A percentile compares a stretch with the other conserved stretches of the same genome.
Evolutionary conservation across 92 coral and sea anemone genomes (phyloP).

Genomic region (Umimayanthus kanabou): DNA sequence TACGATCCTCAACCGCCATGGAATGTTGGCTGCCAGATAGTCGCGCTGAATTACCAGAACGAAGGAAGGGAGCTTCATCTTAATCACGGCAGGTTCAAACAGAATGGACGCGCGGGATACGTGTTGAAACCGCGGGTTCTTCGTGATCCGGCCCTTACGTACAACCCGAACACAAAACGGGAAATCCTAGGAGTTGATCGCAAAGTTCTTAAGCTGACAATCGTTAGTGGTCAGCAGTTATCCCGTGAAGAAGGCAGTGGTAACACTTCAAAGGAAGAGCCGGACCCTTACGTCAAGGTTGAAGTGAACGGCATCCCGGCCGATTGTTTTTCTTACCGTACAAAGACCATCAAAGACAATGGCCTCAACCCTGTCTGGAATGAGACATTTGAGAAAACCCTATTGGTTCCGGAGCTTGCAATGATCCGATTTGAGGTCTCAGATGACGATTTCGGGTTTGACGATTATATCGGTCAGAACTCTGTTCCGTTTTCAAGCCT

Average conservation of each 20-base stretch:
- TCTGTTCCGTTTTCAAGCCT: slow-evolving; percentile 65
- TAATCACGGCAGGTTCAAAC: slow-evolving; percentile 74
- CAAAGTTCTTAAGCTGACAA: slow-evolving; percentile 47
- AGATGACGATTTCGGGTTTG: slow-evolving; percentile 69
- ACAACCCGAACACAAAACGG: slow-evolving; percentile 41
- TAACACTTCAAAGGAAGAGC: slow-evolving; percentile 13
- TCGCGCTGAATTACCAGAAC: slow-evolving; percentile 78
- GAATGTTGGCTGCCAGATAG: slow-evolving; percentile 84
- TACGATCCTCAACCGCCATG: slow-evolving; percentile 66
- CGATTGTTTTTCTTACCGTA: slow-evolving; percentile 49
- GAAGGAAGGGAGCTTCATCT: slow-evolving; percentile 55
- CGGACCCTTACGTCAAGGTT: slow-evolving; percentile 73
- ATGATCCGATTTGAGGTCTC: slow-evolving; percentile 70
- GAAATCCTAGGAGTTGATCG: slow-evolving; percentile 33
- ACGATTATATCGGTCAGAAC: slow-evolving; percentile 75
- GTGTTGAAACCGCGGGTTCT: slow-evolving; percentile 65
- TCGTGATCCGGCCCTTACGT: slow-evolving; percentile 39
- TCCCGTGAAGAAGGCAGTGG: slow-evolving; percentile 44
- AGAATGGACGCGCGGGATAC: slow-evolving; percentile 80
- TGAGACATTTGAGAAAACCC: slow-evolving; percentile 49
- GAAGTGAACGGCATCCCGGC: slow-evolving; percentile 62
- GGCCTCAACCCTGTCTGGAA: slow-evolving; percentile 74
- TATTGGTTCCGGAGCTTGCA: slow-evolving; percentile 70
- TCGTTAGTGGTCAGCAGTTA: slow-evolving; percentile 68
- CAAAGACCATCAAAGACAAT: slow-evolving; percentile 67